Evolutionary conservation across 2,888 invertebrate genomes (phyloP), one percentile per base, ranked within the genome.

Genomic region (Ichneumon xanthorius): DNA sequence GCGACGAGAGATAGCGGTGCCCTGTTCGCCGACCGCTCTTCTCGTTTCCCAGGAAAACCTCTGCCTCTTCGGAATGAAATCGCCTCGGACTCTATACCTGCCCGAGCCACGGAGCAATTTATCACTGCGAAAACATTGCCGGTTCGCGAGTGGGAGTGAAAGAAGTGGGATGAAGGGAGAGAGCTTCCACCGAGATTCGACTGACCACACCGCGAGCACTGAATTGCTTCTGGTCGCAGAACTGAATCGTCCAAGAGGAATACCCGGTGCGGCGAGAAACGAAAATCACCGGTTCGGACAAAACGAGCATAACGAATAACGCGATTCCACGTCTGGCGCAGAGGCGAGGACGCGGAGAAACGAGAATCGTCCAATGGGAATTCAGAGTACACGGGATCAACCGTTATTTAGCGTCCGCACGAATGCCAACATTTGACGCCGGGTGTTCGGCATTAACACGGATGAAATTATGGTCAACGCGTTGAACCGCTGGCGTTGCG

Each of bases 41-140:
- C 61, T 68, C 50, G 65, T 67, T 65, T 77, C 26, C 53, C 65
- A 67, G 58, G 16, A 22, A 79, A 70, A 61, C 48, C 33, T 63
- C 65, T 26, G 45, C 75, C 45, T 48, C 45, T n/a, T 71, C 45
- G 14, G 19, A 63, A 73, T 65, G 61, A 48, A 72, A 73, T 75
- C 48, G 82, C 70, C 58, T 22, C 58, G 68, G 55, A 78, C 26
- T 78, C 68, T 58, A 26, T 48, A 22, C 50, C 50, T 7, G n/a
- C 45, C 26, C 53, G 78, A 68, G 37, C 58, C 45, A 70, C 78
- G 68, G 58, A 78, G 78, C 58, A 55, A 78, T 78, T 70, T 78
- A 78, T 78, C 78, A 78, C 68, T 75, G 75, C 30, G 78, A 78
- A 78, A 78, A 78, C 78, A 78, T 78, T 58, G 58, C 67, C 22